These are phyloP conservation scores for Australoheros scitulus DNA, from an alignment of 2,113 vertebrate genomes.

Conservation along the genomic window DNA sequence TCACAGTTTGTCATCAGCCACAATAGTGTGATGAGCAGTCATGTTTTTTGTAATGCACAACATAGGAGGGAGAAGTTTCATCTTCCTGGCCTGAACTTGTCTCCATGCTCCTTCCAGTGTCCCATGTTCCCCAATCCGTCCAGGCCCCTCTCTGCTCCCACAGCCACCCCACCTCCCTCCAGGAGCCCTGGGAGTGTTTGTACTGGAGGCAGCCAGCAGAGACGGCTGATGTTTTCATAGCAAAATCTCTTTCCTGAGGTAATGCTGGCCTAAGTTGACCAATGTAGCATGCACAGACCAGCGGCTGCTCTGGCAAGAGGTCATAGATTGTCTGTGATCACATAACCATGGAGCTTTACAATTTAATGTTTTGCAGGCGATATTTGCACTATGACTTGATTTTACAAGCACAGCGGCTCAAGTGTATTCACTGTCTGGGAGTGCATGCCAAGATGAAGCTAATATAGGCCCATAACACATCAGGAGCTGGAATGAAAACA, in stretches of 20 bases:
- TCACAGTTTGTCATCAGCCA: not conserved
- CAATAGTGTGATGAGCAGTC: not conserved
- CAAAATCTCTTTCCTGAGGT: slow-evolving; percentile 74
- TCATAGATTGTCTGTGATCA: slow-evolving; percentile 52
- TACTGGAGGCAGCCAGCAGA: slow-evolving; percentile 68
- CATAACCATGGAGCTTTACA: slow-evolving; percentile 26
- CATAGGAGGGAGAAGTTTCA: not conserved
- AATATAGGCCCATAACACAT: not conserved
- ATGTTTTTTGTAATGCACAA: not conserved
- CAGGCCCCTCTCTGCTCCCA: slow-evolving; percentile 11
- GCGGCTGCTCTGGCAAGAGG: slow-evolving; percentile 29
- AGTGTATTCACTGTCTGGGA: slow-evolving; percentile 1
- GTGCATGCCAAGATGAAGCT: not conserved
- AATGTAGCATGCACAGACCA: slow-evolving; percentile 30
- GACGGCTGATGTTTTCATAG: slow-evolving; percentile 74
- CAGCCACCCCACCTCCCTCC: slow-evolving; percentile 51
- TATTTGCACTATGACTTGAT: slow-evolving; percentile 2
- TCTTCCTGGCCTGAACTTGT: not conserved
- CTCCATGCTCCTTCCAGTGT: not conserved
- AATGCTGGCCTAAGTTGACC: slow-evolving; percentile 65
- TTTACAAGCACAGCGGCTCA: slow-evolving; percentile 17
- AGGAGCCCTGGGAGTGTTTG: slow-evolving; percentile 74
- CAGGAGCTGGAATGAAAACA: slow-evolving; percentile 6
- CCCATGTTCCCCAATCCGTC: not conserved
- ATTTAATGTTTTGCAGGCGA: slow-evolving; percentile 34